Conservation (phyloP, 2,113 vertebrate species). For the Hydropotes inermis region DNA sequence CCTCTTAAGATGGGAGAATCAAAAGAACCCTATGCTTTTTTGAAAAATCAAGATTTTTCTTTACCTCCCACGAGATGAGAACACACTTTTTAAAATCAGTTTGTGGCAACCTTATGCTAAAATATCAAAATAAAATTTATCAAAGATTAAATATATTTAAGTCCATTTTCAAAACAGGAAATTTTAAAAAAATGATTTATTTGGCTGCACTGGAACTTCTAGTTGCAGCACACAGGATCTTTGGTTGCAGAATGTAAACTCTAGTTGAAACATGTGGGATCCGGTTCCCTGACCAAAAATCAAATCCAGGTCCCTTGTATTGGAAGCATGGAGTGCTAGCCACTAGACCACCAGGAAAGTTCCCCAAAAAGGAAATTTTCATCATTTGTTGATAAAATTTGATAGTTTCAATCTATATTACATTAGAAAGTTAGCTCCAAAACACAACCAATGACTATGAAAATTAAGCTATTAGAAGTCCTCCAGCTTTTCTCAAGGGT, state of each 20-base stretch:
- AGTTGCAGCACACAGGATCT: background rate
- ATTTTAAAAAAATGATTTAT: background rate
- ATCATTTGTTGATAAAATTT: background rate
- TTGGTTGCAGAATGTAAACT: background rate
- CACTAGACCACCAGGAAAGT: background rate
- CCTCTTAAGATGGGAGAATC: background rate
- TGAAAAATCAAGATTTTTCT: background rate
- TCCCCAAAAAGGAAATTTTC: background rate
- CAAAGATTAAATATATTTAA: background rate
- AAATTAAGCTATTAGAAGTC: background rate
- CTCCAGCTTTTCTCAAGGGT: background rate
- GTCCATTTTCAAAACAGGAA: background rate
- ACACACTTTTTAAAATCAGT: background rate
- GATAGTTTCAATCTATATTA: background rate
- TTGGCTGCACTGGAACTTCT: background rate
- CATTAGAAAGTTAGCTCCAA: background rate
- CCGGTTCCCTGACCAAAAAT: background rate
- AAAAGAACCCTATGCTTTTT: background rate
- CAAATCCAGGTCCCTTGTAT: background rate
- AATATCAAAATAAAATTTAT: background rate
- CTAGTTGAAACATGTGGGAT: background rate
- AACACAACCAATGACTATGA: background rate
- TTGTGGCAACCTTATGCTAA: background rate
- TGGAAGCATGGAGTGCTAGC: background rate
- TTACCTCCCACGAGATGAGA: background rate